A percentile compares a stretch with the other conserved stretches of the same genome.
Evolutionary conservation across 2,888 invertebrate genomes (phyloP).

Genomic region (Eumacrocentrus americanus): DNA sequence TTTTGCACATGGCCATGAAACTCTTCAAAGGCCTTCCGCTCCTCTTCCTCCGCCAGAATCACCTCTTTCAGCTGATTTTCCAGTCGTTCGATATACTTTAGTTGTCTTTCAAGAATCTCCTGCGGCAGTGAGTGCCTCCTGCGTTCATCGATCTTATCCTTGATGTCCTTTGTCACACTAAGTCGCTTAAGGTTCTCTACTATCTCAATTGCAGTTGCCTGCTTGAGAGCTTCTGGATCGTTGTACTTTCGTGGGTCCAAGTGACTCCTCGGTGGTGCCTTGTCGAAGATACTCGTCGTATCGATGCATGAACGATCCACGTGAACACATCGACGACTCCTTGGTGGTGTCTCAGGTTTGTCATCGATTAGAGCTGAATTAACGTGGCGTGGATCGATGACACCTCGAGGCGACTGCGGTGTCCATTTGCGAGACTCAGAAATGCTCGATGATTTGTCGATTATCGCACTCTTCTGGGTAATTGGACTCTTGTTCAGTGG

Average conservation of each 20-base stretch:
- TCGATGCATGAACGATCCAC: conserved; percentile 57
- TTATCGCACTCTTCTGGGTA: conserved; percentile 52
- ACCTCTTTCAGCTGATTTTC: conserved; percentile 52
- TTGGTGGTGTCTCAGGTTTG: conserved; percentile 40
- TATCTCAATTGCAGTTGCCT: conserved; percentile 45
- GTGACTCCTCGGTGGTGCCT: conserved; percentile 42
- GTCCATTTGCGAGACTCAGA: conserved; percentile 34
- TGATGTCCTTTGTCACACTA: conserved; percentile 38
- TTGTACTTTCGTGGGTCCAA: conserved; percentile 39
- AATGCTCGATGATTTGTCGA: conserved; percentile 46
- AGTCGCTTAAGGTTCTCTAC: conserved; percentile 50
- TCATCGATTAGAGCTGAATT: conserved; percentile 56
- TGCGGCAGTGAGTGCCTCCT: conserved; percentile 45
- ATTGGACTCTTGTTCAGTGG: conserved; percentile 48
- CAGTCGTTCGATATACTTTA: conserved; percentile 50
- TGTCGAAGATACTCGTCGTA: conserved; percentile 56
- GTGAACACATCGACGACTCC: conserved; percentile 42
- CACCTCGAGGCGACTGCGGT: conserved; percentile 32
- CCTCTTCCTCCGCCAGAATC: conserved; percentile 50
- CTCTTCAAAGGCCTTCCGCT: conserved; percentile 41
- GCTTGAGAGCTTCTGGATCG: conserved; percentile 41
- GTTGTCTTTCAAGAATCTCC: conserved; percentile 48
- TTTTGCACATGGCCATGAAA: conserved; percentile 37
- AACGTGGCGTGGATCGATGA: conserved; percentile 44
- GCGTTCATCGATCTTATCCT: conserved; percentile 35